Conservation (phyloP, 2,113 vertebrate genomes). For the Catharus fuscescens region DNA sequence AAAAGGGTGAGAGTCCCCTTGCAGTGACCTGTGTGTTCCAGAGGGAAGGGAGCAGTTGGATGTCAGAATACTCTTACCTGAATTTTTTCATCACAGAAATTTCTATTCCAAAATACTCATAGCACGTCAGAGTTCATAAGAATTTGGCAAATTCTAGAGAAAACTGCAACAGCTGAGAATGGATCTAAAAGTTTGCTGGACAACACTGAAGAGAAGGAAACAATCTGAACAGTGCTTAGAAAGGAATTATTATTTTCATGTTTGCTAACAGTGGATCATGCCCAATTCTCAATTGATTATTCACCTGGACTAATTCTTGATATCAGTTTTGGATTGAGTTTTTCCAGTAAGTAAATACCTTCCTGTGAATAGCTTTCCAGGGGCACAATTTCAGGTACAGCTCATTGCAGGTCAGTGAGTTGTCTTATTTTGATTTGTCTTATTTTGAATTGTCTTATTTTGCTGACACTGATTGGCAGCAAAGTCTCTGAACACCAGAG, state of each 20-base stretch:
- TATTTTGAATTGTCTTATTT: neutral
- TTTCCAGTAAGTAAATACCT: neutral
- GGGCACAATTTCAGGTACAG: accelerated
- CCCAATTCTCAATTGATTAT: neutral
- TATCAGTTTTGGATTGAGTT: neutral
- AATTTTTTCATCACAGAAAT: neutral
- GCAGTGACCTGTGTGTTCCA: accelerated
- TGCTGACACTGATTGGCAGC: neutral
- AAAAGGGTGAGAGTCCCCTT: neutral
- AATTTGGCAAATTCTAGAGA: neutral
- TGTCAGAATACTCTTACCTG: neutral
- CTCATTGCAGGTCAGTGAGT: neutral
- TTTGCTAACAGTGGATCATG: neutral
- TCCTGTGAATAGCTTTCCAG: neutral
- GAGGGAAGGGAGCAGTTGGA: neutral
- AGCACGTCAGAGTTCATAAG: neutral
- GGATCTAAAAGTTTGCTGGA: neutral
- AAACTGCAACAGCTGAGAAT: neutral
- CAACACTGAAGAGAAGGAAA: neutral
- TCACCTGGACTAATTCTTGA: neutral
- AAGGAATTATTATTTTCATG: neutral
- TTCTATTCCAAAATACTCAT: neutral
- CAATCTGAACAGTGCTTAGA: neutral
- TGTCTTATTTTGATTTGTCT: neutral
- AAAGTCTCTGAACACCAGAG: neutral